Conservation (phyloP, 2,888 invertebrate genomes). For the Epinotia demarniana region DNA sequence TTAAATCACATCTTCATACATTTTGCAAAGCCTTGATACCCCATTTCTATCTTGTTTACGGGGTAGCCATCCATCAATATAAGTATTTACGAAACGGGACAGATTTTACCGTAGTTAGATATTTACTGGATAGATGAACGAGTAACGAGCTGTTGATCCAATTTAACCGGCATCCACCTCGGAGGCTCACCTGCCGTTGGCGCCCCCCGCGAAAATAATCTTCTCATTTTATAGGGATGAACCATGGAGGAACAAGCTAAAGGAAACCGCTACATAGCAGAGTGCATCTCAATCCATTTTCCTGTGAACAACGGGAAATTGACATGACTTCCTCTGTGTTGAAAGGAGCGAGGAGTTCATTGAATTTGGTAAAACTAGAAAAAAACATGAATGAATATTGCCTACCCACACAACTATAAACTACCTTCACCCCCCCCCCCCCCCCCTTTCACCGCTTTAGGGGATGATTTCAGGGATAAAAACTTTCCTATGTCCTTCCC, state of each 20-base stretch:
- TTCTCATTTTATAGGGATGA: slow-evolving; percentile 51
- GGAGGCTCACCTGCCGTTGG: slow-evolving; percentile 47
- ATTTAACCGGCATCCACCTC: slow-evolving; percentile 26
- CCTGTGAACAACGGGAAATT: neutral
- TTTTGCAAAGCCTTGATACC: neutral
- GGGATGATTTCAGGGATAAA: too few relatives aligned
- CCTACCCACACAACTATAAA: neutral
- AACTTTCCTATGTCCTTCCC: too few relatives aligned
- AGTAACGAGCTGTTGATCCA: slow-evolving; percentile 35
- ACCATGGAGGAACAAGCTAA: slow-evolving; percentile 44
- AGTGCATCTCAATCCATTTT: neutral
- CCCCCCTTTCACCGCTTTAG: too few relatives aligned
- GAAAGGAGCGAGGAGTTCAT: neutral
- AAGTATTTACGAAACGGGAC: neutral
- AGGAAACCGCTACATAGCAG: neutral
- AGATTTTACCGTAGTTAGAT: slow-evolving; percentile 12
- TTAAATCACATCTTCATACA: neutral
- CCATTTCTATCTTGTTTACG: neutral
- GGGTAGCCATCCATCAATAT: neutral
- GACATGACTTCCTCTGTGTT: neutral
- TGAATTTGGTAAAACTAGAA: too few relatives aligned
- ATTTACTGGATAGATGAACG: slow-evolving; percentile 22
- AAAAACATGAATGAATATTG: neutral
- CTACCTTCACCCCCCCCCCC: too few relatives aligned
- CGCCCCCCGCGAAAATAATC: slow-evolving; percentile 53